phyloP scores from a whole-genome alignment of 2,113 vertebrate genomes.

The Anoplopoma fimbria region DNA sequence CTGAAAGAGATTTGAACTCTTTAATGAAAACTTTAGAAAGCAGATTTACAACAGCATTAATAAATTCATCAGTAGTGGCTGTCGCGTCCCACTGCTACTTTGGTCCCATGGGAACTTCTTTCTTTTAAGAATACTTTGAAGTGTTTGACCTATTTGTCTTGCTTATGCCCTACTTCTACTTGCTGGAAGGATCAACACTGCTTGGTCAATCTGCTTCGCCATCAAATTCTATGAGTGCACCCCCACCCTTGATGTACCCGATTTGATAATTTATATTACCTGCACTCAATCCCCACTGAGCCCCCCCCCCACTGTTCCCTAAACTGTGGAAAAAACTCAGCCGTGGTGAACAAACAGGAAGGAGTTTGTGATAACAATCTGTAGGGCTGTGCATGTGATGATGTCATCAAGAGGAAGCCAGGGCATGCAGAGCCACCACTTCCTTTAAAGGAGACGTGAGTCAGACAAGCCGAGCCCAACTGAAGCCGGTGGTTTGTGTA shows the following conservation, averaged over 20 bases:
- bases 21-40: neutral
- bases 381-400: slow-evolving; percentile 54
- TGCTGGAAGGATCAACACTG: neutral
- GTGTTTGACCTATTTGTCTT: neutral
- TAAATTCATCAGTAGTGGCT: neutral
- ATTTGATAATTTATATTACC: neutral
- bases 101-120: neutral
- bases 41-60: neutral
- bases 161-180: too few relatives aligned
- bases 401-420: slow-evolving; percentile 76
- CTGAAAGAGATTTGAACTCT: neutral
- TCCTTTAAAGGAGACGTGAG: slow-evolving; percentile 80
- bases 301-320: slow-evolving; percentile 26
- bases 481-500: slow-evolving; percentile 18
- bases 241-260: neutral
- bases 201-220: too few relatives aligned
- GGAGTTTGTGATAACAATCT: slow-evolving; percentile 78
- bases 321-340: slow-evolving; percentile 36
- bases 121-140: neutral
- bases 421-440: slow-evolving; percentile 45
- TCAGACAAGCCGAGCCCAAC: slow-evolving; percentile 11
- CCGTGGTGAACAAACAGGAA: slow-evolving; percentile 82
- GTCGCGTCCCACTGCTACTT: too few relatives aligned
- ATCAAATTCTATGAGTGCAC: neutral
- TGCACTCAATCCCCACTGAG: neutral